Conservation (phyloP, 2,113 vertebrate species). For the Cryptotis parvus region DNA sequence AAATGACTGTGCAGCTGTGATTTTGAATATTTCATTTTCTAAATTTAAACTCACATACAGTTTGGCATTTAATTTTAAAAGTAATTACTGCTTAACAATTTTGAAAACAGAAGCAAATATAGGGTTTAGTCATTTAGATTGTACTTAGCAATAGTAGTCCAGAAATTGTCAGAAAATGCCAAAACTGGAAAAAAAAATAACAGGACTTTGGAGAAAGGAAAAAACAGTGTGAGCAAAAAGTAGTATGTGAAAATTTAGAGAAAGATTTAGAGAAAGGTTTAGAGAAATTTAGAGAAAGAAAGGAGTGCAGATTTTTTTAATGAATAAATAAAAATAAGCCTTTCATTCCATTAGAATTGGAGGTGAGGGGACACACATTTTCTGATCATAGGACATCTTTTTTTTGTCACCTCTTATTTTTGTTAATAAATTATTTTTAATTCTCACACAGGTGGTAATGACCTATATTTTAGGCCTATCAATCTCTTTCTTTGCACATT, state of each 20-base stretch:
- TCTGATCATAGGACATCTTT: neutral
- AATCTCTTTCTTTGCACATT: neutral
- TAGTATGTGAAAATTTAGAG: neutral
- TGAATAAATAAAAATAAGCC: neutral
- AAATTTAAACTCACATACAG: slow-evolving; percentile 73
- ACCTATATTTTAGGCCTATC: slow-evolving; percentile 20
- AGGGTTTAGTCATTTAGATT: slow-evolving; percentile 23
- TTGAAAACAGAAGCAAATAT: slow-evolving; percentile 64
- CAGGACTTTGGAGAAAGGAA: neutral
- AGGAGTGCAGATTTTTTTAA: neutral
- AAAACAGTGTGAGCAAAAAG: neutral
- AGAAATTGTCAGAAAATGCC: slow-evolving; percentile 41
- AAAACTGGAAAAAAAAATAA: neutral
- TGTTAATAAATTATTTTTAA: slow-evolving; percentile 20
- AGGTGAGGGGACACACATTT: neutral
- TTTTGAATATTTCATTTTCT: slow-evolving; percentile 80
- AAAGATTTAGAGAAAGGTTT: neutral
- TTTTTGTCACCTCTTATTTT: slow-evolving; percentile 25
- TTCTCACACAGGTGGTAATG: neutral
- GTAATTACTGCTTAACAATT: slow-evolving; percentile 68
- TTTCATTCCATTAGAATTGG: neutral
- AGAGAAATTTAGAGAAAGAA: neutral
- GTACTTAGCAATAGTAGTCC: slow-evolving; percentile 9
- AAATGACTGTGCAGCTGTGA: slow-evolving; percentile 74
- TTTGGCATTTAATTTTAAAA: slow-evolving; percentile 79